A percentile compares a stretch with the other conserved stretches of the same genome.
phyloP scores from a whole-genome alignment of 1,140 invertebrate genomes.

The Bombus polaris region DNA sequence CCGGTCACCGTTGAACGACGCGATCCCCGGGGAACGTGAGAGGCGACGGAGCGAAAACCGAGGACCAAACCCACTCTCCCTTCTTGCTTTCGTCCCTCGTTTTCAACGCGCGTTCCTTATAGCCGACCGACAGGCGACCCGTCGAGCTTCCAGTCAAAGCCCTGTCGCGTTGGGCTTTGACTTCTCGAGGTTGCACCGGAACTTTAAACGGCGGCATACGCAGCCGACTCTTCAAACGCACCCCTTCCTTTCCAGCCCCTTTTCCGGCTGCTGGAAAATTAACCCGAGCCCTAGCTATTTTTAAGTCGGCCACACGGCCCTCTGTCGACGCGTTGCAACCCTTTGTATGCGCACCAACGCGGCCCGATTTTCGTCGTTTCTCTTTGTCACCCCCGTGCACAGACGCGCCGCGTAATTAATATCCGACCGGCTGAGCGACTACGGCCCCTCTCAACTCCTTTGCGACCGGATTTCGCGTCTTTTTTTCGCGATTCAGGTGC shows the following conservation, averaged over 20 bases:
- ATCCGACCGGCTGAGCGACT: neutral
- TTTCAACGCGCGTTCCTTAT: neutral
- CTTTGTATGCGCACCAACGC: conserved; percentile 12
- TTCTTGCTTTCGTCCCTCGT: neutral
- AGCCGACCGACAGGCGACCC: neutral
- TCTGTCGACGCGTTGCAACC: neutral
- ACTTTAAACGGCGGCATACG: conserved; percentile 6
- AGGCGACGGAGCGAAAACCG: conserved; percentile 69
- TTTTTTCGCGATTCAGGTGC: neutral
- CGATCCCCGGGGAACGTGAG: conserved; percentile 56
- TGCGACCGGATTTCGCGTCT: no score
- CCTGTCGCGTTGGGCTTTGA: conserved; percentile 10
- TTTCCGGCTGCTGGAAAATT: conserved; percentile 15
- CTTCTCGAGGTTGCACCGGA: neutral
- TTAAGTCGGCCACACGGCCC: neutral
- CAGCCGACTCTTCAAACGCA: neutral
- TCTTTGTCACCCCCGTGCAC: neutral
- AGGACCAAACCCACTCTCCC: conserved; percentile 24
- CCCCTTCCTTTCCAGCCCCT: neutral
- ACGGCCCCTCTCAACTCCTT: neutral
- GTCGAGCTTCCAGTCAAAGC: neutral
- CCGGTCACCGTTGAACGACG: conserved; percentile 39
- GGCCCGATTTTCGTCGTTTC: conserved; percentile 1
- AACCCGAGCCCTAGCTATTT: conserved; percentile 11
- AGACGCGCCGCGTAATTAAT: conserved; percentile 3